Percentiles rank a stretch among this genome's conserved stretches.
Evolutionary conservation across 53 echinoderm and acorn worm species (phyloP).

Genomic region (Hippasteria phrygiana): DNA sequence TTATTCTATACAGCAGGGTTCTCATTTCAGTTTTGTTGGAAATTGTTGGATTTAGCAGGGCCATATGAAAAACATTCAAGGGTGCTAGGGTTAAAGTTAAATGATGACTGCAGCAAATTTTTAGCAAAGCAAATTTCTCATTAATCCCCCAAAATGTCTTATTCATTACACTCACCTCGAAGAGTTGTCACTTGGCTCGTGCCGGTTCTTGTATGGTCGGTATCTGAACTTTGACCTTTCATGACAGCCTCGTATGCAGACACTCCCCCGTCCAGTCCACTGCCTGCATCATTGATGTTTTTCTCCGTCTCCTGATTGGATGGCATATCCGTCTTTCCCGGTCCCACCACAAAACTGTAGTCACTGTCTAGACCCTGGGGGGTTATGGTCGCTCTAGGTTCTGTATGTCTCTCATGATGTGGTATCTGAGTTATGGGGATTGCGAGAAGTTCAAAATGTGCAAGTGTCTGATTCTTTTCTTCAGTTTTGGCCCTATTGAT

Average conservation of each 20-base stretch:
- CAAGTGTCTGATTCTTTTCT: too few relatives aligned
- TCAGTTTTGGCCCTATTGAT: too few relatives aligned
- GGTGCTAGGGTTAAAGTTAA: too few relatives aligned
- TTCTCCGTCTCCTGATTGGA: not conserved
- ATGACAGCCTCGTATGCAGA: not conserved
- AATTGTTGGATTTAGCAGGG: too few relatives aligned
- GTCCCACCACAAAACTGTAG: slow-evolving; percentile 90
- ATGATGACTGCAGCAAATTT: too few relatives aligned
- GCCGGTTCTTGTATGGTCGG: not conserved
- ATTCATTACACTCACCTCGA: slow-evolving; percentile 3
- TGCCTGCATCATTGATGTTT: not conserved
- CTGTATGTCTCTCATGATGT: slow-evolving; percentile 37
- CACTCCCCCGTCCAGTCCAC: not conserved
- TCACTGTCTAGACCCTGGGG: slow-evolving; percentile 85
- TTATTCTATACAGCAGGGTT: too few relatives aligned
- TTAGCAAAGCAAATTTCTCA: too few relatives aligned
- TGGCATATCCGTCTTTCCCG: slow-evolving; percentile 48
- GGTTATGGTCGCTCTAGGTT: slow-evolving; percentile 23
- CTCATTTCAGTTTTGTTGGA: too few relatives aligned
- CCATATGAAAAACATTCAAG: too few relatives aligned
- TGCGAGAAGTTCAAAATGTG: too few relatives aligned
- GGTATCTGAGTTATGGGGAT: slow-evolving; percentile 6
- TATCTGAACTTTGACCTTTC: slow-evolving; percentile 24
- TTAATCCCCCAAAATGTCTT: too few relatives aligned
- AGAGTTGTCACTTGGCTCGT: not conserved